Base-by-base conservation (phyloP, 1,140 invertebrate species). In the Muscidifurax raptorellus region DNA sequence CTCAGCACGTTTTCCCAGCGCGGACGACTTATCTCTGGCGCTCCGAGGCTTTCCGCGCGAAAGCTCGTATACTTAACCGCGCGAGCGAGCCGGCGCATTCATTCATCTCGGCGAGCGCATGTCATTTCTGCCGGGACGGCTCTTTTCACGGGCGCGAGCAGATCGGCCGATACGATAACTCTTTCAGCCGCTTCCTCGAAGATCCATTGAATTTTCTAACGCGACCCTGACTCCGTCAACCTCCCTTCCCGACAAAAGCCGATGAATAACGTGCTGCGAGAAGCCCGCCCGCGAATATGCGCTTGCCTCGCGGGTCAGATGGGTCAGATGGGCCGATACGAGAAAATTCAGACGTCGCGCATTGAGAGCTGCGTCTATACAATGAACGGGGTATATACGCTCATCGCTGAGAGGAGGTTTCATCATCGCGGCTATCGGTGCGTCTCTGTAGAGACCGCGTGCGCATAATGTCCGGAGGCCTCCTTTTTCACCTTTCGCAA, bases 141-240 rank as follows among this genome's bases (percentile, higher is more conserved):
- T 74, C 47, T 64, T 82, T 82, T 82, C 78, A 80, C 36, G 64
- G 66, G 12, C 66, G 15, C 22, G 22, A 30, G 28, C 0, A 44
- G 22, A 12, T 32, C 12, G 9, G n/a, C n/a, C 36, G 3, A 2
- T 28, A 22, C 30, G 59, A 40, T 59, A 59, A 22, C 13, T 25
- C 22, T 25, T 79, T 79, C 36, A 40, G 0, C 7, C 59, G 66
- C 13, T 30, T 15, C 30, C 77, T 36, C 18, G 28, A n/a, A 27
- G 32, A 40, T 2, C 52, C 52, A 59, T 59, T 59, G 5, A 59
- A 59, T 59, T 18, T 52, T 52, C 47, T 18, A 52, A n/a, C 52
- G 52, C 52, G 52, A 59, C 52, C 52, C 52, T 59, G 52, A 59
- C 52, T 59, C 52, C 22, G 52, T 7, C 15, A 59, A 59, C 52